A percentile compares a stretch with the other conserved stretches of the same genome.
These are phyloP conservation scores for Formica selysi DNA, from an alignment of 1,140 invertebrate genomes.

Conservation along the genomic window DNA sequence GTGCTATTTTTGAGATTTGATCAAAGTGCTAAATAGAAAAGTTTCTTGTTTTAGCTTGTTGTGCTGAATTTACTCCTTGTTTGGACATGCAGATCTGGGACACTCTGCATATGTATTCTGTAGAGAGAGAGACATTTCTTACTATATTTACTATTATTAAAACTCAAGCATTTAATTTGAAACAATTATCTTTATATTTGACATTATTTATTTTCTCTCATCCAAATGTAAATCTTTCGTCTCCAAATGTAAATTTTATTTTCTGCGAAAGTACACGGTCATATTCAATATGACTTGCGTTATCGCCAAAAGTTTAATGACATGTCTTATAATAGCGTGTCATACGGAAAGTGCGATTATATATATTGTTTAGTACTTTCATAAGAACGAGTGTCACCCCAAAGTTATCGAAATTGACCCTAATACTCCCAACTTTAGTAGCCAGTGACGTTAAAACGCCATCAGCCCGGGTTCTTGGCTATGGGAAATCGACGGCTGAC, in stretches of 20 bases:
- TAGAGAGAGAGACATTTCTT: no score
- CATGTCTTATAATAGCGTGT: not conserved
- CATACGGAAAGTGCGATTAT: slow-evolving; percentile 18
- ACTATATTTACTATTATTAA: no score
- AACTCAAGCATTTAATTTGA: slow-evolving; percentile 13
- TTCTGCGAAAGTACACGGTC: not conserved
- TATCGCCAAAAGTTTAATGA: slow-evolving; percentile 6
- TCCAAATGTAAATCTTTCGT: not conserved
- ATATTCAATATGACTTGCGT: not conserved
- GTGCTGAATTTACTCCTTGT: no score
- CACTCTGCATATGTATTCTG: no score
- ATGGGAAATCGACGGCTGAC: slow-evolving; percentile 48
- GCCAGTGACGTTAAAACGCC: slow-evolving; percentile 20
- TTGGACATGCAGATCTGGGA: no score
- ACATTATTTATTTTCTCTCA: not conserved
- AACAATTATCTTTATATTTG: not conserved
- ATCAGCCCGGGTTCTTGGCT: not conserved
- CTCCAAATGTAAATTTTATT: not conserved
- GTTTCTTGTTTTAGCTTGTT: no score
- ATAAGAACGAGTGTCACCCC: slow-evolving; percentile 6
- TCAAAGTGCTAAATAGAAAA: no score
- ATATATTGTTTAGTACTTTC: slow-evolving; percentile 51
- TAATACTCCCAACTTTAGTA: slow-evolving; percentile 34
- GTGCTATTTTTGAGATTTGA: no score
- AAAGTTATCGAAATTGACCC: slow-evolving; percentile 45